Evolutionary conservation across 2,888 invertebrate species (phyloP).

Genomic region (Apoda limacodes): DNA sequence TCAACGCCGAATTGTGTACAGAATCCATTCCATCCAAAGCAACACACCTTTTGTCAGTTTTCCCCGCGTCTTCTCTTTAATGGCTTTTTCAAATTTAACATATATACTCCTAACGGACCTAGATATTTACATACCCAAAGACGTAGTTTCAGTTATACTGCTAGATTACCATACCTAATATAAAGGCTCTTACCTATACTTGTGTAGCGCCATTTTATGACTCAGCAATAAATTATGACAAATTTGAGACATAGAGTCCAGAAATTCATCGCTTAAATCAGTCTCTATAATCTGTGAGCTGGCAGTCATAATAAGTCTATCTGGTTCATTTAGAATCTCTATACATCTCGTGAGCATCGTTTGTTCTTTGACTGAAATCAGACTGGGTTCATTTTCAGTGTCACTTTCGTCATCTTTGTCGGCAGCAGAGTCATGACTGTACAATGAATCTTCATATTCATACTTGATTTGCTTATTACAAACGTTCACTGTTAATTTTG

Average conservation of each 20-base stretch:
- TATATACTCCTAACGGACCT: too few relatives aligned
- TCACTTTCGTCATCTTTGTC: slow-evolving; percentile 72
- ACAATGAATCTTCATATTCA: slow-evolving; percentile 57
- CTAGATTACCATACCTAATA: background rate
- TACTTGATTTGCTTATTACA: slow-evolving; percentile 55
- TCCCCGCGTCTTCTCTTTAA: too few relatives aligned
- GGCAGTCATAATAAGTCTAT: slow-evolving; percentile 44
- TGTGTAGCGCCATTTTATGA: slow-evolving; percentile 84
- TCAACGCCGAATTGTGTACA: too few relatives aligned
- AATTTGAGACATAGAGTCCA: slow-evolving; percentile 79
- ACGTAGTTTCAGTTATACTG: too few relatives aligned
- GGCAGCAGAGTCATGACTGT: slow-evolving; percentile 52
- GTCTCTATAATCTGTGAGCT: slow-evolving; percentile 63
- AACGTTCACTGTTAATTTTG: slow-evolving; percentile 51
- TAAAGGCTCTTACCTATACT: slow-evolving; percentile 75
- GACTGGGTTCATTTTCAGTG: slow-evolving; percentile 61
- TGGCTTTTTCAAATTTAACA: too few relatives aligned
- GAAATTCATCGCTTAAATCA: slow-evolving; percentile 62
- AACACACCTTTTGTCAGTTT: too few relatives aligned
- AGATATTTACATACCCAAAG: too few relatives aligned
- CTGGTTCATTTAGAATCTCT: slow-evolving; percentile 74
- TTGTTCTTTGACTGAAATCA: slow-evolving; percentile 55
- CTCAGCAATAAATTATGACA: slow-evolving; percentile 88
- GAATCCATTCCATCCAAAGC: too few relatives aligned
- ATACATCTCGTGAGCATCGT: slow-evolving; percentile 68